Base-by-base conservation (phyloP, 2,888 invertebrate species). In the Parasteatoda lunata region DNA sequence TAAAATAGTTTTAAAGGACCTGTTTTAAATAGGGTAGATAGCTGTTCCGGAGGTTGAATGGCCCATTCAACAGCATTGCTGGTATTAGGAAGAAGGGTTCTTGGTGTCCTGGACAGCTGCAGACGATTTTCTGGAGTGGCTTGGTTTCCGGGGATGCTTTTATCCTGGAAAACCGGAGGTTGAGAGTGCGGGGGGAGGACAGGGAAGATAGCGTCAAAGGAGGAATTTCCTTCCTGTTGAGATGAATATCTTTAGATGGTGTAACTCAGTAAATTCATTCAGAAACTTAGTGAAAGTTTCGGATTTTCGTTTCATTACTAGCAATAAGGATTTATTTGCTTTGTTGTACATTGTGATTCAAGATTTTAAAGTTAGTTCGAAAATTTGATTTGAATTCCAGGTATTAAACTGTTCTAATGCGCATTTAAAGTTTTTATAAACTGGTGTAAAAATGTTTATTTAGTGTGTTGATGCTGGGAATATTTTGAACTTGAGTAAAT, bases 201-300 rank as follows among this genome's bases (percentile, higher is more conserved):
- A 5, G 9, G 15, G 8, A 8, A 8, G 51, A 9, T 30, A 52
- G 69, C 52, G 51, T 72, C 7, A 52, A 52, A 72, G 52, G 72
- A 51, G 52, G 72, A 72, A 51, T 15, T 72, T 72, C 30, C 72
- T 59, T 59, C 72, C 72, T 72, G 72, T 8, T 30, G 9, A 72
- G 72, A 72, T 72, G 51, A 51, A 9, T 15, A 9, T 72, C 72
- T 49, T n/a, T 15, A 52, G 15, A 51, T 30, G 30, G 52, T 9
- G 51, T 49, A 8, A 11, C 59, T 59, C 5, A 59, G 8, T 59
- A 7, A 59, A 59, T 59, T 59, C 59, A 59, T 59, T 59, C n/a
- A 9, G 9, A n/a, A 59, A 59, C 59, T 11, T 59, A 13, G 11
- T 7, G 4, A 59, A 59, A 59, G 59, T 30, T 30, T 30, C 30